Percentiles rank a stretch among this genome's conserved stretches.
Conservation (phyloP, 2,888 invertebrate species). For the Papilio protenor region DNA sequence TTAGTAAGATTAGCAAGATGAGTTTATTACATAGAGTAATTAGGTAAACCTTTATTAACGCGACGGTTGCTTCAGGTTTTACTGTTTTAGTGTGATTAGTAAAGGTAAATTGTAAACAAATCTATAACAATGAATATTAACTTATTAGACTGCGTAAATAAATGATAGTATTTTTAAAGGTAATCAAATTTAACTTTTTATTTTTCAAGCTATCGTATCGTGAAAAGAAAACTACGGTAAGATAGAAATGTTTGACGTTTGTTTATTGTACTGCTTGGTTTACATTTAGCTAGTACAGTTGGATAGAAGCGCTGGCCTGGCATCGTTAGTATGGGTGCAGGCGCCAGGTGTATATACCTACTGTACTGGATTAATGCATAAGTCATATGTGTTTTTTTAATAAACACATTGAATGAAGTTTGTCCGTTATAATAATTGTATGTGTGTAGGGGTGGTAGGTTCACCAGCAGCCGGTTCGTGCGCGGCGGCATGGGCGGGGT, state of each 20-base stretch:
- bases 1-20: too few species aligned
- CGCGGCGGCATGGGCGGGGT: slow-evolving; percentile 57
- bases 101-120: too few species aligned
- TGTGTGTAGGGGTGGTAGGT: slow-evolving; percentile 67
- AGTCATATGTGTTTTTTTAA: neutral
- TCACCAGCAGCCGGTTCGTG: slow-evolving; percentile 66
- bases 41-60: too few species aligned
- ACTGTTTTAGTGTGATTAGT: too few species aligned
- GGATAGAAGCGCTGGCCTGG: too few species aligned
- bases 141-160: neutral
- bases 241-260: slow-evolving; percentile 45
- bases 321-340: too few species aligned
- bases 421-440: neutral
- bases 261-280: neutral
- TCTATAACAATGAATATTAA: too few species aligned
- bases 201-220: slow-evolving; percentile 78
- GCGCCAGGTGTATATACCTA: too few species aligned
- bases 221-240: slow-evolving; percentile 76
- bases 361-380: too few species aligned
- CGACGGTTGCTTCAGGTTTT: too few species aligned
- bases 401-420: neutral
- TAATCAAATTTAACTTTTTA: slow-evolving; percentile 46
- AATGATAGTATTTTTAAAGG: neutral
- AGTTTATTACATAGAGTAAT: too few species aligned
- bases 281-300: too few species aligned